These are phyloP conservation scores for Catajapyx aquilonaris DNA, from an alignment of 1,140 invertebrate genomes.

Conservation along the genomic window DNA sequence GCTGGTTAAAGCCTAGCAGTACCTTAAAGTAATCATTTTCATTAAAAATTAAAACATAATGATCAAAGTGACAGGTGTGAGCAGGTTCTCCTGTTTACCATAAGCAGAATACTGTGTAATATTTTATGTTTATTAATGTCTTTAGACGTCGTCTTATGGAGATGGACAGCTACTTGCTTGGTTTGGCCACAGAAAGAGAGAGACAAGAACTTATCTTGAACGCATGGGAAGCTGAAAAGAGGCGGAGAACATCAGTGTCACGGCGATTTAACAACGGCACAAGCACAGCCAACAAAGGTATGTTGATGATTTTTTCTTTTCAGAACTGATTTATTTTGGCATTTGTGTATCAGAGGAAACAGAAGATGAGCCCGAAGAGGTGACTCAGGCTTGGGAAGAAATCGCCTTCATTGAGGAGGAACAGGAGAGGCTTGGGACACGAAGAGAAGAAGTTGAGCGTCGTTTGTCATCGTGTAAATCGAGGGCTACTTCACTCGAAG, in stretches of 20 bases:
- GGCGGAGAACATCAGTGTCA: slow-evolving; percentile 8
- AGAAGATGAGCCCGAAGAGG: slow-evolving; percentile 34
- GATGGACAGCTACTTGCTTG: slow-evolving; percentile 59
- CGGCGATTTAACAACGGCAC: slow-evolving; percentile 1
- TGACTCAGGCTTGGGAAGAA: slow-evolving; percentile 65
- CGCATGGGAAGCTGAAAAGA: slow-evolving; percentile 52
- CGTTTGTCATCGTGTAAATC: slow-evolving; percentile 54
- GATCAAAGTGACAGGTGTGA: too few species aligned
- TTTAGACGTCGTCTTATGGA: slow-evolving; percentile 53
- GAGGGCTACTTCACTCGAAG: slow-evolving; percentile 51
- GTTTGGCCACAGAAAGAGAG: slow-evolving; percentile 62
- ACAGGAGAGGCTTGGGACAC: slow-evolving; percentile 52
- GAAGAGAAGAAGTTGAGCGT: slow-evolving; percentile 48
- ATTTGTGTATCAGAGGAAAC: background rate
- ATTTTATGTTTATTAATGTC: too few species aligned
- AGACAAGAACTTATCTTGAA: slow-evolving; percentile 65
- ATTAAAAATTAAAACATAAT: too few species aligned
- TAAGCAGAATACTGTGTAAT: too few species aligned
- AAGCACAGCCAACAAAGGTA: too few species aligned
- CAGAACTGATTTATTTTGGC: too few species aligned
- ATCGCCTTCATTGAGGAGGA: slow-evolving; percentile 64
- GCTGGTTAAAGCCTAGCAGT: too few species aligned
- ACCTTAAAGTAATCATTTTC: too few species aligned
- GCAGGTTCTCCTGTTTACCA: too few species aligned
- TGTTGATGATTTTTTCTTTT: too few species aligned